Conservation (phyloP, 2,888 invertebrate genomes). For the Protodeltote pygarga region DNA sequence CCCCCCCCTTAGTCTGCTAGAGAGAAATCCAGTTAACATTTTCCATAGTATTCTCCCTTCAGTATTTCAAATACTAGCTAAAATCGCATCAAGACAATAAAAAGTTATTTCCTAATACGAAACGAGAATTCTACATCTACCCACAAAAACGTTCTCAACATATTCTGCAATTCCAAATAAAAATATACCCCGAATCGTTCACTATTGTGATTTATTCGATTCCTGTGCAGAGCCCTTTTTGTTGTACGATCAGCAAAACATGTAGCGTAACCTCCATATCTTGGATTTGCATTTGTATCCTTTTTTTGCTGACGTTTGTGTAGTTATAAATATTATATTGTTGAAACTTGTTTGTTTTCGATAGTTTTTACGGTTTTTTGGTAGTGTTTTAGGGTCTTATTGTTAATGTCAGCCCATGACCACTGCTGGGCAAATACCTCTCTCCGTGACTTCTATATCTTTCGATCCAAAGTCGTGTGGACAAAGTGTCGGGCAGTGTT, state of each 20-base stretch:
- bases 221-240: constrained; percentile 43
- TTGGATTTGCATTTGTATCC: constrained; percentile 49
- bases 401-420: no score
- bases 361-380: not conserved
- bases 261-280: constrained; percentile 35
- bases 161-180: constrained; percentile 30
- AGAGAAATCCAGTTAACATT: no score
- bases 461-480: no score
- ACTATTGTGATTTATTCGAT: constrained; percentile 44
- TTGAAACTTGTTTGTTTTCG: constrained; percentile 21
- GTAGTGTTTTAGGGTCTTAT: not conserved
- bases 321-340: constrained; percentile 43
- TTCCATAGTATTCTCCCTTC: no score
- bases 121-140: constrained; percentile 9
- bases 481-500: no score
- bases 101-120: no score
- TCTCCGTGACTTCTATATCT: no score
- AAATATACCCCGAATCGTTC: constrained; percentile 32
- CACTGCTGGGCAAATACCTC: no score
- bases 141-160: constrained; percentile 8
- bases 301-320: constrained; percentile 45
- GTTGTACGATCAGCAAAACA: constrained; percentile 50
- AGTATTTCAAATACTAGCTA: no score
- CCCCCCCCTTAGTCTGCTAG: no score
- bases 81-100: no score